These are phyloP conservation scores for Chloebia gouldiae DNA, from an alignment of 2,113 vertebrate genomes.

Conservation along the genomic window DNA sequence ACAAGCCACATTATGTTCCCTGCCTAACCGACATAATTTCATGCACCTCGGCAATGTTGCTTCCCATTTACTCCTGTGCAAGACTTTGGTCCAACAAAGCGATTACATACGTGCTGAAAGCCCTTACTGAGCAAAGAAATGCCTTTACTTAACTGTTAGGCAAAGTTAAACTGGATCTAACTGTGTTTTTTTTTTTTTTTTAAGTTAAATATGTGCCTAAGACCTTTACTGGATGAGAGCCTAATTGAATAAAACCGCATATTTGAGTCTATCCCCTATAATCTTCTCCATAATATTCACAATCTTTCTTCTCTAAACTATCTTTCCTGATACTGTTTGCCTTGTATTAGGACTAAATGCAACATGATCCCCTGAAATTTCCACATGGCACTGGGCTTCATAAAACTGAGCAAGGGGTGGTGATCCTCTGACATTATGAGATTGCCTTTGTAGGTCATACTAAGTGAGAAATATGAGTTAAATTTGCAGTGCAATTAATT, in stretches of 20 bases:
- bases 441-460: neutral
- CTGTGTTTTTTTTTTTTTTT: neutral
- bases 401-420: neutral
- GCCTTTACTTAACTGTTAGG: neutral
- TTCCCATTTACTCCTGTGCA: neutral
- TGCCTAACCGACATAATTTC: neutral
- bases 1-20: neutral
- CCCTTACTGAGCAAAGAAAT: neutral
- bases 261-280: neutral
- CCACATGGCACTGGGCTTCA: neutral
- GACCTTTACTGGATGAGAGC: neutral
- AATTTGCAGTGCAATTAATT: neutral
- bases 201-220: neutral
- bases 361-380: neutral
- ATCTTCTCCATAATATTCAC: slow-evolving; percentile 1
- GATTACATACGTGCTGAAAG: neutral
- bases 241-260: slow-evolving; percentile 32
- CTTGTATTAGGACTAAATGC: slow-evolving; percentile 39
- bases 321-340: slow-evolving; percentile 15
- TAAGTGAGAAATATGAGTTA: neutral
- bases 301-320: slow-evolving; percentile 19
- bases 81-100: neutral
- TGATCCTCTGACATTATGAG: neutral
- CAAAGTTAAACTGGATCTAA: neutral
- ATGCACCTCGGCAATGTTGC: neutral